Evolutionary conservation across 2,888 invertebrate species (phyloP), one percentile per base, ranked within the genome.

Genomic region (Xylophagus ater): DNA sequence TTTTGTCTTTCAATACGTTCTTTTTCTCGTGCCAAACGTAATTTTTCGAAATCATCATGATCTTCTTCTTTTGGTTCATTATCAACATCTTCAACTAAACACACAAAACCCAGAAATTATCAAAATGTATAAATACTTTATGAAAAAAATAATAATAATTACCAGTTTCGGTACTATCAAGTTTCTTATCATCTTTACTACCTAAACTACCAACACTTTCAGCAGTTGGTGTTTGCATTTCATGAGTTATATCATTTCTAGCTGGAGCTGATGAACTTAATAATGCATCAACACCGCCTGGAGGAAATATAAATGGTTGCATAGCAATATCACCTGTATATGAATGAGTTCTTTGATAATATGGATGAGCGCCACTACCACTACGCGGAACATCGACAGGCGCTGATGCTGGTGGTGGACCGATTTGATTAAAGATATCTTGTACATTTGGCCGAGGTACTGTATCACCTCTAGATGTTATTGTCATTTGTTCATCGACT

Each of bases 401-500:
- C 2, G 73, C 71, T 43, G 78, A 77, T 2, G 74, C 68, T 1
- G 69, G 58, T 3, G 72, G 70, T 3, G 76, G 71, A 8, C 73
- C 74, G n/a, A 20, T 20, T 42, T 43, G 19, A 43, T 28, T 58
- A 56, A 81, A 81, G 46, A 80, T 56, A 50, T 73, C 73, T 62
- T 73, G 71, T 2, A 76, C 76, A 45, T 73, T 74, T 2, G 80
- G 79, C 43, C 76, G 72, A 56, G 52, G 60, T 44, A 71, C 68
- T 59, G 73, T 60, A 4, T 35, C 44, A 15, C 43, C 49, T 36
- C 62, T 74, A 30, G 86, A 85, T 4, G 80, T 83, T 42, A 85
- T 78, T 8, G 86, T 87, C 53, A 76, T 70, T 59, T 87, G 86
- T 55, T 87, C 87, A 54, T 87, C 87, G 1, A 81, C 76, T 60